Conservation (phyloP, 92 coral and sea anemone genomes). For the Desmophyllum pertusum region DNA sequence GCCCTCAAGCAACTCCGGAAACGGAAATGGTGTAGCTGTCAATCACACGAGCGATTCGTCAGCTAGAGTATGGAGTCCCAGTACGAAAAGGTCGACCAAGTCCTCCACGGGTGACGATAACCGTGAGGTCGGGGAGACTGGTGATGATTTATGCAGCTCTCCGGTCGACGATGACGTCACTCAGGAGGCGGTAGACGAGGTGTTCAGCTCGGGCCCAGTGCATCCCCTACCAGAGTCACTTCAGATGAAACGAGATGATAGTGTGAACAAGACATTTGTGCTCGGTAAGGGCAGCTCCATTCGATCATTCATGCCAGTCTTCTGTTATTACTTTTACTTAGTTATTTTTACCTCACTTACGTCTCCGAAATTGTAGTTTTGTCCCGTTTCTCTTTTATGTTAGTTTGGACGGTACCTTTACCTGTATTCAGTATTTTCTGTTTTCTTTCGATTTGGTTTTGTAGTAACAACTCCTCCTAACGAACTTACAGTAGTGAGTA, state of each 20-base stretch:
- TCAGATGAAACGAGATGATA: slow-evolving; percentile 78
- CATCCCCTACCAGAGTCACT: slow-evolving; percentile 64
- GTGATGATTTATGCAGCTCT: background rate
- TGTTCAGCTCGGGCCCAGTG: slow-evolving; percentile 48
- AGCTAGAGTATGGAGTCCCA: slow-evolving; percentile 61
- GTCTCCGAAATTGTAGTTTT: too few relatives aligned
- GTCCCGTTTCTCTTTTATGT: too few relatives aligned
- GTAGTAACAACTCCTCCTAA: too few relatives aligned
- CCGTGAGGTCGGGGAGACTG: slow-evolving; percentile 29
- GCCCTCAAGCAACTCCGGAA: slow-evolving; percentile 13
- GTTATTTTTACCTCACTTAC: too few relatives aligned
- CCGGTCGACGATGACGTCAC: slow-evolving; percentile 41
- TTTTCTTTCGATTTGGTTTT: too few relatives aligned
- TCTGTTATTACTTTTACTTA: background rate
- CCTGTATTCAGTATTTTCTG: too few relatives aligned
- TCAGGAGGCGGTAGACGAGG: slow-evolving; percentile 75
- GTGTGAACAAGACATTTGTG: slow-evolving; percentile 82
- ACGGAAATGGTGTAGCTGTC: background rate
- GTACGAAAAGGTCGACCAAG: slow-evolving; percentile 48
- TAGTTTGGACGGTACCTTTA: too few relatives aligned
- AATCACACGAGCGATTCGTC: slow-evolving; percentile 12
- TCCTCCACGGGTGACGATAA: slow-evolving; percentile 34
- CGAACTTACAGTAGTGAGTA: too few relatives aligned
- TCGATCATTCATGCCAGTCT: background rate
- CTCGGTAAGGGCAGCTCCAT: slow-evolving; percentile 57